phyloP scores from a whole-genome alignment of 2,113 vertebrate genomes.

The Sigmodon hispidus region DNA sequence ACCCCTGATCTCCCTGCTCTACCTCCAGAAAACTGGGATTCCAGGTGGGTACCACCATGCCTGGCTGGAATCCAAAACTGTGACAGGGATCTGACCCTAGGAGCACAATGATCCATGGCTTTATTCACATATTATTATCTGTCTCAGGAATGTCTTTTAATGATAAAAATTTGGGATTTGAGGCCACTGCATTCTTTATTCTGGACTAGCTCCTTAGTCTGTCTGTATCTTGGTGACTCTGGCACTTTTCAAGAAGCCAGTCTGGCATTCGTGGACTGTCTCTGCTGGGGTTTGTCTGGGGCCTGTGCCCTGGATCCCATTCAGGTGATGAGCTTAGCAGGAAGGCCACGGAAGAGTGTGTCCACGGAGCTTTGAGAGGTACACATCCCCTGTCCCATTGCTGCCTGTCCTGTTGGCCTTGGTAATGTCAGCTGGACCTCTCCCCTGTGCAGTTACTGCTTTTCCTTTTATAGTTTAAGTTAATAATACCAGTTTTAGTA shows the following conservation, averaged over 20 bases:
- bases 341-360: background rate
- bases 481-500: background rate
- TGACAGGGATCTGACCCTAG: background rate
- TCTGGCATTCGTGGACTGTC: background rate
- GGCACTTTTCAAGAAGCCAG: background rate
- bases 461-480: background rate
- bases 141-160: background rate
- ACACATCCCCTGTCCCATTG: rapidly evolving
- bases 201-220: background rate
- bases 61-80: background rate
- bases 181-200: background rate
- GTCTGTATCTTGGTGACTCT: background rate
- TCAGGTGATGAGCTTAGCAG: background rate
- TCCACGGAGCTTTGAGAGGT: background rate
- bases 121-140: background rate
- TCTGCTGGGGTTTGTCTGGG: background rate
- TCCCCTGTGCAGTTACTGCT: background rate
- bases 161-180: rapidly evolving
- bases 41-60: background rate
- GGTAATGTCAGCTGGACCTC: background rate
- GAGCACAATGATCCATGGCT: background rate
- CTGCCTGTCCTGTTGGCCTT: background rate
- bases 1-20: background rate
- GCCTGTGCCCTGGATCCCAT: background rate
- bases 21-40: background rate